phyloP scores from a whole-genome alignment of 2,797 vertebrate species.

The Tangara arthus region DNA sequence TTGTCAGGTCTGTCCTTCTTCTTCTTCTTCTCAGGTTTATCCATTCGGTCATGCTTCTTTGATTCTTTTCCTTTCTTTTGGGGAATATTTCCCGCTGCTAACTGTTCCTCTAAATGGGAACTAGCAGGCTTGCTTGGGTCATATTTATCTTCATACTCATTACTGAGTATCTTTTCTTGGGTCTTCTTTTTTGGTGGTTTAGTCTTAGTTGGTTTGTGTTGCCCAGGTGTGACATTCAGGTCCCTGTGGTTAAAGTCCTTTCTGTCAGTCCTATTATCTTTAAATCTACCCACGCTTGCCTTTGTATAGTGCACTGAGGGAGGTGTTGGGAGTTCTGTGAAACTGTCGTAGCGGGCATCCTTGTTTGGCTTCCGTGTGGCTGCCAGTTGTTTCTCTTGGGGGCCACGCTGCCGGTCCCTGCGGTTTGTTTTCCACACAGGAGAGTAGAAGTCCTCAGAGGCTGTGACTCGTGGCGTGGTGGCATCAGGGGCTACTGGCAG shows the following conservation, averaged over 20 bases:
- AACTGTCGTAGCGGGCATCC: conserved; percentile 35
- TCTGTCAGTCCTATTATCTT: conserved; percentile 87
- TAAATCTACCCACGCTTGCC: conserved; percentile 68
- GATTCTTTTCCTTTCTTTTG: conserved; percentile 80
- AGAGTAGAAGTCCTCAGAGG: conserved; percentile 75
- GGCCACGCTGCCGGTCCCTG: conserved; percentile 72
- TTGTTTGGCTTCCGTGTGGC: conserved; percentile 77
- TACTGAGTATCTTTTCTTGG: conserved; percentile 81
- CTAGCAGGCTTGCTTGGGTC: conserved; percentile 75
- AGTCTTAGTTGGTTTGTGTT: conserved; percentile 80
- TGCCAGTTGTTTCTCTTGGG: conserved; percentile 10
- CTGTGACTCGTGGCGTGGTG: conserved; percentile 57
- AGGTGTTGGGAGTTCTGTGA: conserved; percentile 63
- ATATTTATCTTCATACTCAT: conserved; percentile 87
- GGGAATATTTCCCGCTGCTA: conserved; percentile 70
- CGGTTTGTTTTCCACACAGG: conserved; percentile 71
- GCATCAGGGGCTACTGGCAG: not conserved
- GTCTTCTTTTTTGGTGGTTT: conserved; percentile 83
- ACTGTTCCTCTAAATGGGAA: conserved; percentile 74
- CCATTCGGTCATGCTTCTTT: conserved; percentile 79
- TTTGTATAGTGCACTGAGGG: conserved; percentile 65
- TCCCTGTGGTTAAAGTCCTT: conserved; percentile 77
- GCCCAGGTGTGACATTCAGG: conserved; percentile 64
- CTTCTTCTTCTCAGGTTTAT: conserved; percentile 86
- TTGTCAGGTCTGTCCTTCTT: conserved; percentile 84